A percentile compares a stretch with the other conserved stretches of the same genome.
Conservation (phyloP, 2,888 invertebrate genomes). For the Ligdia adustata region DNA sequence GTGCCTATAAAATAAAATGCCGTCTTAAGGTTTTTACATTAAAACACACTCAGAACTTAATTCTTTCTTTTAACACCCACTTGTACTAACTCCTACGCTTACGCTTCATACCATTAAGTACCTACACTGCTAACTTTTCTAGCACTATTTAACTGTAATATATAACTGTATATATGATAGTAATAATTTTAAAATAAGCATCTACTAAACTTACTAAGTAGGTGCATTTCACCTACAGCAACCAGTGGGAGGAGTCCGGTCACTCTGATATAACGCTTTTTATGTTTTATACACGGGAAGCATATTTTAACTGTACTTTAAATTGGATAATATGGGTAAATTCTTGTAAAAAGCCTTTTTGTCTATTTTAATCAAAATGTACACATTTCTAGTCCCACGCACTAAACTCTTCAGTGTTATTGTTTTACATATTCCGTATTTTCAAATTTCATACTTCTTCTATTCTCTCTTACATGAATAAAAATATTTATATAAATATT, state of each 20-base stretch:
- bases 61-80: conserved; percentile 34
- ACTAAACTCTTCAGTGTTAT: too few relatives aligned
- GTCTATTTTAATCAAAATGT: not conserved
- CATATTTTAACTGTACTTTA: conserved; percentile 9
- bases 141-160: conserved; percentile 8
- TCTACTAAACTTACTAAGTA: too few relatives aligned
- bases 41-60: too few relatives aligned
- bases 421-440: too few relatives aligned
- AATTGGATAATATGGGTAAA: conserved; percentile 3
- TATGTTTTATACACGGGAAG: conserved; percentile 23
- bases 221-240: too few relatives aligned
- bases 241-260: too few relatives aligned
- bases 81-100: conserved; percentile 41
- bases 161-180: not conserved
- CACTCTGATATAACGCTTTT: conserved; percentile 18
- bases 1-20: too few relatives aligned
- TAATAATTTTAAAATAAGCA: not conserved
- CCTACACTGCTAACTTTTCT: conserved; percentile 11
- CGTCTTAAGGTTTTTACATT: too few relatives aligned
- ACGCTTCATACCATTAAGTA: conserved; percentile 42
- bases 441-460: not conserved
- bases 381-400: not conserved
- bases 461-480: conserved; percentile 1
- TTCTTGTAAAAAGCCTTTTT: conserved; percentile 1
- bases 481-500: not conserved